Evolutionary conservation across 2,888 invertebrate species (phyloP), one percentile per base, ranked within the genome.

Genomic region (Endotricha flammealis): DNA sequence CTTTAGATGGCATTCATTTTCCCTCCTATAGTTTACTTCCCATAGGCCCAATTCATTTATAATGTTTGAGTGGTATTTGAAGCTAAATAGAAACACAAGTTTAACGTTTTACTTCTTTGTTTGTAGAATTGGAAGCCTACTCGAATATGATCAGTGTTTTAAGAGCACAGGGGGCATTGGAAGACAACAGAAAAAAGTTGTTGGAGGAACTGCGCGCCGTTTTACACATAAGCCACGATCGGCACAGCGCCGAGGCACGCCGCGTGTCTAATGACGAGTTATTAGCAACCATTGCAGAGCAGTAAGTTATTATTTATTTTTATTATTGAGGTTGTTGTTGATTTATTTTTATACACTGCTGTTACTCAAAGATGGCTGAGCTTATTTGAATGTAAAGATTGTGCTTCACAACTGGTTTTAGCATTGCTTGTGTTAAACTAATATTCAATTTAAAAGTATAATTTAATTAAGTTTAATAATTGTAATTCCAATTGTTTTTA

Each of bases 221-320:
- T 67, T 90, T 93, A 74, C 95, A 95, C 80, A 96, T 97, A 75
- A 92, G 95, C 44, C 91, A 92, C 68, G 97, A 97, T 77, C 90
- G 97, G 56, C 97, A 97, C 81, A 92, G 94, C 63, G 96, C 96
- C 36, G 97, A 97, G 88, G 91, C 96, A 56, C 90, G 97, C 56
- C 90, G 97, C 76, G 97, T 95, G 59, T 93, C 95, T 38, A 97
- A 96, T 82, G 97, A 97, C 85, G 96, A 97, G 74, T 91, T 93
- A 73, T 87, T 97, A 53, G 91, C 93, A 52, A 94, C 95, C 38
- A 94, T 97, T 73, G 96, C 97, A 55, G 93, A 96, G 70, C 92
- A 93, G 97, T 97, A 89, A 90, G 91, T 87, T 50, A 36, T 56
- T 47, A 58, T 66, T 58, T 57, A 38, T 43, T 4, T 60, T 48